Evolutionary conservation across 2,113 vertebrate species (phyloP), one percentile per base, ranked within the genome.

Genomic region (Cricetomys ansorgei): DNA sequence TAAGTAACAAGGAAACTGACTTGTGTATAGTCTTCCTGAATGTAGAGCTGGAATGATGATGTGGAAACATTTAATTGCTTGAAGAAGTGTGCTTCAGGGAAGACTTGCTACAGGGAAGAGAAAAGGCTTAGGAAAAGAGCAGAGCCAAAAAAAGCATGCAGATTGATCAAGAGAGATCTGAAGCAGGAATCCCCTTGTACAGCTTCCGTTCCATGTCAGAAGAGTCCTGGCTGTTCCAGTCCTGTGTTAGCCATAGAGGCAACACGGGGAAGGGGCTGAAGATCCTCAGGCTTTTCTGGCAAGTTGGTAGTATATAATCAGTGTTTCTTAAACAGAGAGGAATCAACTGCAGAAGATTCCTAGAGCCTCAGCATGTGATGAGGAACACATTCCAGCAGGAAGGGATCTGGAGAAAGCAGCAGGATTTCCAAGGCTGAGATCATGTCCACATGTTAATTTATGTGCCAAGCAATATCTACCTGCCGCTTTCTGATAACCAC

Each of bases 1-100:
- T n/a, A 94, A 87, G 16, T 5, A 90, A 67, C 37, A 67, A 92
- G 19, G 11, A 92, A 79, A 89, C n/a, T 75, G 37, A 65, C 11
- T 27, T 79, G 75, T 12, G 7, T 55, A 7, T 88, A 55, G 2
- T 75, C 79, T 83, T 53, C 34, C 34, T 53, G 34, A 50, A 90
- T 73, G 79, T 55, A 92, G 43, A 89, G 23, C 5, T 77, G 70
- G 50, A 88, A 43, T 19, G 2, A 70, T 25, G 40, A 75, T 79
- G 45, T 75, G 50, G 31, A 5, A n/a, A 16, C 55, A 65, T 81
- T 88, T 57, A 34, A 50, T 70, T 72, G 89, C 48, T 79, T 83
- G 5, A 21, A 48, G 50, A 25, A 67, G 3, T 62, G 10, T 67
- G 55, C 25, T 40, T 80, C 79, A 81, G 65, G 57, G 45, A 89